Conservation (phyloP, 2,113 vertebrate genomes). For the Machaerirhynchus nigripectus region DNA sequence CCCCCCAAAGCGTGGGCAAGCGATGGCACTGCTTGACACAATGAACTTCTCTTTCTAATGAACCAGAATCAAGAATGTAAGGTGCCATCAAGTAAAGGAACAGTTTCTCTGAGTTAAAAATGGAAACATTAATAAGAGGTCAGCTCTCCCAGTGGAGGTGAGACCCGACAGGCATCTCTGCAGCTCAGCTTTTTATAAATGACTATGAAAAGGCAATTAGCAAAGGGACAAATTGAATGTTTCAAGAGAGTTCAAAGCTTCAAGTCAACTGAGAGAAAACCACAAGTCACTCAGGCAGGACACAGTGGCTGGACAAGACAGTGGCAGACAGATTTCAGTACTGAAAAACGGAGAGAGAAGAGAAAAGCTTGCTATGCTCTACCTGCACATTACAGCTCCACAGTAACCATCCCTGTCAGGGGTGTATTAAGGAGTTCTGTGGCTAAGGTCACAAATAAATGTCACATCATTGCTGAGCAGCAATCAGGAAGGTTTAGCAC, state of each 20-base stretch:
- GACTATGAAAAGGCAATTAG: slow-evolving; percentile 6
- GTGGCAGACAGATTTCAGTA: neutral
- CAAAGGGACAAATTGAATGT: neutral
- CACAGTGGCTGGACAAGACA: neutral
- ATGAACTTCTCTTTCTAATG: neutral
- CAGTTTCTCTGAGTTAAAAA: neutral
- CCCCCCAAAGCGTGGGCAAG: neutral
- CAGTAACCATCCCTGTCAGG: neutral
- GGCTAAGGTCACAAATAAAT: neutral
- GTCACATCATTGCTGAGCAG: neutral
- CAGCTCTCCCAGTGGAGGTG: neutral
- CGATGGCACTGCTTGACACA: neutral
- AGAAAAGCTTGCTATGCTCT: neutral
- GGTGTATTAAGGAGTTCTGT: neutral
- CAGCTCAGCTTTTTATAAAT: slow-evolving; percentile 2
- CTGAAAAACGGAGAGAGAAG: neutral
- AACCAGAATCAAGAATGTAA: neutral
- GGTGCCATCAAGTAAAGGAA: neutral
- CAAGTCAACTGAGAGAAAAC: neutral
- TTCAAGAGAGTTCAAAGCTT: slow-evolving; percentile 22
- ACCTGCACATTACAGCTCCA: neutral
- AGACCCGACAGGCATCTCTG: neutral
- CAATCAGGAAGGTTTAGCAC: neutral
- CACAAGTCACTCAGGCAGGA: neutral
- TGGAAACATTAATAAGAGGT: neutral